phyloP scores from a whole-genome alignment of 1,140 invertebrate genomes.

The Aradophagus sp. region DNA sequence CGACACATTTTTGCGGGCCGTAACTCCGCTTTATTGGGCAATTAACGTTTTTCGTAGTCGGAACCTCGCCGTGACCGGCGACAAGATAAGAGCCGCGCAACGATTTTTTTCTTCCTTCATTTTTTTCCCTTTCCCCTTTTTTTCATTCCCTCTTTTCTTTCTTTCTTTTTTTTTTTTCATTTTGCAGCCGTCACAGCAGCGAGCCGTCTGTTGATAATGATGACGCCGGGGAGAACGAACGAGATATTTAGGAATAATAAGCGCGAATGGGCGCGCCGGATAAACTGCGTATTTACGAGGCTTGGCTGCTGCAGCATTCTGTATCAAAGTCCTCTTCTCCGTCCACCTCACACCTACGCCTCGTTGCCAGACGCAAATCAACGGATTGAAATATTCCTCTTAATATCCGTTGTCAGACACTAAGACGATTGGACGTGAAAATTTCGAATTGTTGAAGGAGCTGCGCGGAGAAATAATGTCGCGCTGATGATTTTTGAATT shows the following conservation, averaged over 20 bases:
- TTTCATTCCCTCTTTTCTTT: neutral
- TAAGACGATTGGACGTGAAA: slow-evolving; percentile 29
- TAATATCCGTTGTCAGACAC: slow-evolving; percentile 22
- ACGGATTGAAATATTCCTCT: slow-evolving; percentile 35
- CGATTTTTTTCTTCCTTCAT: slow-evolving; percentile 5
- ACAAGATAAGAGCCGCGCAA: slow-evolving; percentile 63
- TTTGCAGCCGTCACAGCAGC: slow-evolving; percentile 27
- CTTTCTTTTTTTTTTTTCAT: slow-evolving; percentile 56
- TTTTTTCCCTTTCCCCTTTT: neutral
- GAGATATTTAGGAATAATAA: slow-evolving; percentile 75
- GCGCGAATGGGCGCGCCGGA: slow-evolving; percentile 71
- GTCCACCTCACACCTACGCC: slow-evolving; percentile 34
- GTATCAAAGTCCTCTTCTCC: slow-evolving; percentile 40
- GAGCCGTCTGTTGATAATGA: slow-evolving; percentile 56
- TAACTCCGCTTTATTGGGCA: slow-evolving; percentile 73
- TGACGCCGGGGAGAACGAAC: slow-evolving; percentile 60
- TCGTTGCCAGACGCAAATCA: slow-evolving; percentile 27
- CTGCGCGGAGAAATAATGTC: neutral
- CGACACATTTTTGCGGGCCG: slow-evolving; percentile 65
- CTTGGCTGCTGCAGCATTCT: slow-evolving; percentile 52
- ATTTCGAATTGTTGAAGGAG: slow-evolving; percentile 5
- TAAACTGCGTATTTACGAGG: slow-evolving; percentile 73
- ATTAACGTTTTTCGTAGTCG: slow-evolving; percentile 68
- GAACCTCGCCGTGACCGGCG: slow-evolving; percentile 35
- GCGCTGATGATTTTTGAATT: neutral